Evolutionary conservation across 1,140 invertebrate genomes (phyloP).

Genomic region (Maconellicoccus hirsutus): DNA sequence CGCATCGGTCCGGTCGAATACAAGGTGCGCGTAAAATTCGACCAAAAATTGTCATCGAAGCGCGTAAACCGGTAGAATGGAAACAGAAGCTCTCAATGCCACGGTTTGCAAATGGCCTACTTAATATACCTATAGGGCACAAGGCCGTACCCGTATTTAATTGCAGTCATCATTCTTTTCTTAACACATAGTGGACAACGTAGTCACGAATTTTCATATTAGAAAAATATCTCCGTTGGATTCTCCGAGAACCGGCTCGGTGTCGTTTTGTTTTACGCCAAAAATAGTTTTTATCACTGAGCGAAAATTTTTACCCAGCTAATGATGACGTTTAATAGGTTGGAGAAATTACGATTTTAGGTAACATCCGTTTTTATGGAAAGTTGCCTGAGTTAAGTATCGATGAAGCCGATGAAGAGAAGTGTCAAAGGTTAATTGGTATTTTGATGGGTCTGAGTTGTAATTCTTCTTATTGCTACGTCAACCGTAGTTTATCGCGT

Average conservation of each 20-base stretch:
- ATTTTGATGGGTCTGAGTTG: background rate
- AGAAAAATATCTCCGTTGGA: too few relatives aligned
- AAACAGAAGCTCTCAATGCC: background rate
- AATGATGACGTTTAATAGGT: slow-evolving; percentile 3
- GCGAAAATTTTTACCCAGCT: background rate
- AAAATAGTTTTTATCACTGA: too few relatives aligned
- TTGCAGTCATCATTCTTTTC: slow-evolving; percentile 4
- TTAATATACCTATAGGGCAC: slow-evolving; percentile 4
- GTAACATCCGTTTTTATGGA: slow-evolving; percentile 3
- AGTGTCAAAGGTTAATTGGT: slow-evolving; percentile 3
- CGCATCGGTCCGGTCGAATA: too few relatives aligned
- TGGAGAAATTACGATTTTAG: slow-evolving; percentile 4
- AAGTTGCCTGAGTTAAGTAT: background rate
- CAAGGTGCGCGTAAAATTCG: too few relatives aligned
- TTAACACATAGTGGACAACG: background rate
- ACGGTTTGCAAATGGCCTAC: slow-evolving; percentile 1
- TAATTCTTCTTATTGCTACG: too few relatives aligned
- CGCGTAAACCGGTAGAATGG: background rate
- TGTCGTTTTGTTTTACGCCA: too few relatives aligned
- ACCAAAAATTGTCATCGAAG: too few relatives aligned
- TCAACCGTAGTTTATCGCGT: too few relatives aligned
- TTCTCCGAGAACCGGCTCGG: too few relatives aligned
- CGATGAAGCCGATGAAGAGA: background rate
- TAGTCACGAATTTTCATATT: slow-evolving; percentile 2
- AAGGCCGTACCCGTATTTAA: slow-evolving; percentile 7